A percentile compares a stretch with the other conserved stretches of the same genome.
Evolutionary conservation across 2,113 vertebrate genomes (phyloP).

Genomic region (Galemys pyrenaicus): DNA sequence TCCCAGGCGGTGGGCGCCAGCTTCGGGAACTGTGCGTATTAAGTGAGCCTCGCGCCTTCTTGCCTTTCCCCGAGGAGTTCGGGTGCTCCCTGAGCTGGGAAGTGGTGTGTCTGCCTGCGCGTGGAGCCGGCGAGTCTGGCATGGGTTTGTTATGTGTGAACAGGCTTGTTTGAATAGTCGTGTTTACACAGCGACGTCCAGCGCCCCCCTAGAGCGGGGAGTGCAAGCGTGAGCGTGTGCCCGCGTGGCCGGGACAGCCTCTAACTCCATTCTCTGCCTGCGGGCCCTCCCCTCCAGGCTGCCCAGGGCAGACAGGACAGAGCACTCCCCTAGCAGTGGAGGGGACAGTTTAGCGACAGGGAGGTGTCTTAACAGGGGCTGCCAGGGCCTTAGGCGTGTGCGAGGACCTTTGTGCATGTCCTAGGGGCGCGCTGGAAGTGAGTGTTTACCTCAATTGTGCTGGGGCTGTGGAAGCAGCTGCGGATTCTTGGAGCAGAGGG

Average conservation of each 20-base stretch:
- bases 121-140: not conserved
- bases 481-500: not conserved
- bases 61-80: slow-evolving; percentile 56
- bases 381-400: not conserved
- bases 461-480: not conserved
- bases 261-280: not conserved
- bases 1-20: not conserved
- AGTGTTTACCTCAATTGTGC: not conserved
- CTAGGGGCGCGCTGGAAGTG: not conserved
- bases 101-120: not conserved
- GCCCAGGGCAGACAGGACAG: not conserved
- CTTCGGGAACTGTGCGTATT: slow-evolving; percentile 49
- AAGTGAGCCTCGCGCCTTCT: slow-evolving; percentile 68
- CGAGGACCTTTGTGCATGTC: not conserved
- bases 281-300: not conserved
- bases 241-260: not conserved
- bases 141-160: not conserved
- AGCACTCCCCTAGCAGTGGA: not conserved
- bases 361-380: not conserved
- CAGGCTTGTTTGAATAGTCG: not conserved
- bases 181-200: not conserved
- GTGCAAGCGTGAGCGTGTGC: not conserved
- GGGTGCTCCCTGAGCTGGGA: slow-evolving; percentile 74
- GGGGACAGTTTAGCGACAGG: not conserved
- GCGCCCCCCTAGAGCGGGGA: not conserved